A percentile compares a stretch with the other conserved stretches of the same genome.
phyloP scores from a whole-genome alignment of 2,113 vertebrate species.

The Rhabdomys dilectus region DNA sequence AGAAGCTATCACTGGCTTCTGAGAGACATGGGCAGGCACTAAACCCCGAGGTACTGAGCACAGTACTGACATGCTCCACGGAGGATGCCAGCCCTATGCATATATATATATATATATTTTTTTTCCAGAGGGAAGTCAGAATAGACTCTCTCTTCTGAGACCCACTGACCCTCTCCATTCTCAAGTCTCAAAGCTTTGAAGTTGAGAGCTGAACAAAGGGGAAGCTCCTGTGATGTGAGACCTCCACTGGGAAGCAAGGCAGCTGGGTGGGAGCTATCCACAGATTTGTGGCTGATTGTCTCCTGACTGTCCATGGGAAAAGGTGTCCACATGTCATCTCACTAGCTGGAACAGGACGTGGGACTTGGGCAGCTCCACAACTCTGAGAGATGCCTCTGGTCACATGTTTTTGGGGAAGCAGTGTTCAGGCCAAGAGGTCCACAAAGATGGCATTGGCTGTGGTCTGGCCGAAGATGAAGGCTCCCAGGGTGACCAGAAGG shows the following conservation, averaged over 20 bases:
- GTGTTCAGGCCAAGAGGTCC: slow-evolving; percentile 86
- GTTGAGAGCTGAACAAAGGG: neutral
- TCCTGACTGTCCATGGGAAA: neutral
- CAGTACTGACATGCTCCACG: neutral
- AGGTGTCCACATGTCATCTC: neutral
- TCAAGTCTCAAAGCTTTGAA: neutral
- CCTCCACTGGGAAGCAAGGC: neutral
- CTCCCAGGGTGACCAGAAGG: slow-evolving; percentile 91
- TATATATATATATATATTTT: neutral
- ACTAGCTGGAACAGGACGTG: neutral
- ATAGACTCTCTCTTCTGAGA: neutral
- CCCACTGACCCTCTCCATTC: neutral
- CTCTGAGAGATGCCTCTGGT: neutral
- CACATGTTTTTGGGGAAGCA: slow-evolving; percentile 48
- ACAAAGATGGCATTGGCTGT: slow-evolving; percentile 91
- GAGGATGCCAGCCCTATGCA: fast-evolving
- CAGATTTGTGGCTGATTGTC: neutral
- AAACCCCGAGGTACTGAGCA: neutral
- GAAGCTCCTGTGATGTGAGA: neutral
- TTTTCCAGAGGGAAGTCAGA: neutral
- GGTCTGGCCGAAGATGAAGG: slow-evolving; percentile 94
- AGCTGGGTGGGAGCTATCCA: neutral
- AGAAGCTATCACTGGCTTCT: neutral
- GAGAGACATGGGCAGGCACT: neutral
- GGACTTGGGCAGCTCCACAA: neutral